Evolutionary conservation across 2,113 vertebrate genomes (phyloP).

Genomic region (Procavia capensis): DNA sequence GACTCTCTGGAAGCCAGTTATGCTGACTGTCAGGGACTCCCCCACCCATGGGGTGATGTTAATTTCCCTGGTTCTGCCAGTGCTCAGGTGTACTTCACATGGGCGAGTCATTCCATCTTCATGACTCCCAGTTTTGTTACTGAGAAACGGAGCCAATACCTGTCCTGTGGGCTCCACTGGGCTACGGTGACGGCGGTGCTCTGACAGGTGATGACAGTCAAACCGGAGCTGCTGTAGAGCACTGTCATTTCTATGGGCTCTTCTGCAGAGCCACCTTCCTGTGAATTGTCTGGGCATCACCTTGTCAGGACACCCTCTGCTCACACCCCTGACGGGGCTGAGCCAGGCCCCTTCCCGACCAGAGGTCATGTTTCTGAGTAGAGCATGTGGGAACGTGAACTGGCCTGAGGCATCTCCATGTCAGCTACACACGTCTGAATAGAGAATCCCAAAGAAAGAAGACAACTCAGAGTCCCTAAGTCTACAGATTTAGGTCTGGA

Average conservation of each 20-base stretch:
- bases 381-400: not conserved
- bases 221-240: not conserved
- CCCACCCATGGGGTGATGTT: not conserved
- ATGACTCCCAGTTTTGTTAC: not conserved
- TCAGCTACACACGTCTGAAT: not conserved
- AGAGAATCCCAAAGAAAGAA: not conserved
- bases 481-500: not conserved
- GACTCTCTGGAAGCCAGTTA: conserved; percentile 1
- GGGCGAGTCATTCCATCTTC: not conserved
- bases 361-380: not conserved
- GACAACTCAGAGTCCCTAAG: not conserved
- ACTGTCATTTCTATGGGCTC: not conserved
- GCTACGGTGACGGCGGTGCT: not conserved
- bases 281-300: not conserved
- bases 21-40: not conserved
- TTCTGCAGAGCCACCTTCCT: not conserved
- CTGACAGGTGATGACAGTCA: not conserved
- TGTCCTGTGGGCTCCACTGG: not conserved
- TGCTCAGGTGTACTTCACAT: not conserved
- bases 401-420: not conserved
- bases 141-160: not conserved
- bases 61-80: not conserved
- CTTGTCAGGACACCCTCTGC: not conserved
- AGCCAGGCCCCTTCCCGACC: not conserved
- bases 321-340: too few relatives aligned